phyloP scores from a whole-genome alignment of 1,140 invertebrate species.

The Chironomus tepperi region DNA sequence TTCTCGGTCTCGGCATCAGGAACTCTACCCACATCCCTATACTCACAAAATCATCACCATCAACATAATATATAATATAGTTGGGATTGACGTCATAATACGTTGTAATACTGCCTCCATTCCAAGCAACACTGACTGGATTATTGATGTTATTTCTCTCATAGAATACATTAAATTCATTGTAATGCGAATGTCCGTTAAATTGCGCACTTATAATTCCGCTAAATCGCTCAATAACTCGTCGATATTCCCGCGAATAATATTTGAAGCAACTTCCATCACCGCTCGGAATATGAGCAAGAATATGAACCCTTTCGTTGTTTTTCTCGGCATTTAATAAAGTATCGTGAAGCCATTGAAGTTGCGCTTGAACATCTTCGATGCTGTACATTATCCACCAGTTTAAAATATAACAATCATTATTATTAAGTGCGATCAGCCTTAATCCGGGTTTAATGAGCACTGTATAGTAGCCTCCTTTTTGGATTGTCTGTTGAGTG shows the following conservation, averaged over 20 bases:
- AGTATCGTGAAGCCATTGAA: slow-evolving; percentile 65
- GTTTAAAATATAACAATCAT: slow-evolving; percentile 37
- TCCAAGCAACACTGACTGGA: slow-evolving; percentile 56
- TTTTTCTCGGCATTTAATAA: slow-evolving; percentile 58
- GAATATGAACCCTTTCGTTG: slow-evolving; percentile 66
- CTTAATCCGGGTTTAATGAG: slow-evolving; percentile 50
- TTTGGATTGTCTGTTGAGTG: slow-evolving; percentile 45
- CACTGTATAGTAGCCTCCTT: slow-evolving; percentile 57
- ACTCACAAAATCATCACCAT: slow-evolving; percentile 52
- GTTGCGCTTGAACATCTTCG: slow-evolving; percentile 52
- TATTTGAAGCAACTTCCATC: slow-evolving; percentile 53
- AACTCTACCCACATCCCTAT: too few species aligned
- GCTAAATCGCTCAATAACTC: slow-evolving; percentile 48
- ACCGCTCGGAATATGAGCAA: slow-evolving; percentile 72
- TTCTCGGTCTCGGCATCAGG: too few species aligned
- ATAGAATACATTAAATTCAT: slow-evolving; percentile 63
- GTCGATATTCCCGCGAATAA: slow-evolving; percentile 54
- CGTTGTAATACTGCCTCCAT: slow-evolving; percentile 62
- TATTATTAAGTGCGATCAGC: slow-evolving; percentile 60
- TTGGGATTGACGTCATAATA: slow-evolving; percentile 63
- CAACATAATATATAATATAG: slow-evolving; percentile 64
- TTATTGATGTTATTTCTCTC: slow-evolving; percentile 39
- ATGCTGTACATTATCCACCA: slow-evolving; percentile 54
- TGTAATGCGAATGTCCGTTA: slow-evolving; percentile 70
- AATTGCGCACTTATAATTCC: slow-evolving; percentile 64